These are phyloP conservation scores for Conopomorpha cramerella DNA, from an alignment of 1,140 invertebrate genomes.

Conservation along the genomic window DNA sequence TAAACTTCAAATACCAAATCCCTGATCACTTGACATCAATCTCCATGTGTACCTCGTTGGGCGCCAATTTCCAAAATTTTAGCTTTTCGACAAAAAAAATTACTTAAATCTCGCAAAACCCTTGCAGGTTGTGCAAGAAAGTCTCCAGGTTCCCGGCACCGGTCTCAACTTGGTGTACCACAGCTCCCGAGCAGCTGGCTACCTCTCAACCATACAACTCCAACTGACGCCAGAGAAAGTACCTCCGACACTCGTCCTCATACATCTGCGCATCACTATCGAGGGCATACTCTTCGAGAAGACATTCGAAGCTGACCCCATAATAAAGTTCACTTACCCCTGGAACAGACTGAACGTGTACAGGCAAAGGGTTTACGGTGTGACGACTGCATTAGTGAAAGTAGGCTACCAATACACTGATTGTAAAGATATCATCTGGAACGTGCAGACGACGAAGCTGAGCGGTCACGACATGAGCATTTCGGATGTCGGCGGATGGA, in stretches of 20 bases:
- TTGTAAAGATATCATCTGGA: slow-evolving; percentile 94
- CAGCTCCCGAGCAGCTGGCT: slow-evolving; percentile 88
- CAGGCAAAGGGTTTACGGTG: slow-evolving; percentile 90
- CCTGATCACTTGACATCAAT: too few species aligned
- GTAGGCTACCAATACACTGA: slow-evolving; percentile 95
- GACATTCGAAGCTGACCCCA: slow-evolving; percentile 92
- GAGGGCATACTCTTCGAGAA: slow-evolving; percentile 94
- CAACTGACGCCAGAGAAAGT: slow-evolving; percentile 88
- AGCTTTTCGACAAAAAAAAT: too few species aligned
- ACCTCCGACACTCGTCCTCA: slow-evolving; percentile 78
- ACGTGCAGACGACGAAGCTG: slow-evolving; percentile 91
- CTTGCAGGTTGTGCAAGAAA: slow-evolving; percentile 89
- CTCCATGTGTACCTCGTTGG: too few species aligned
- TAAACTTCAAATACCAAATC: too few species aligned
- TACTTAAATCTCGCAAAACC: too few species aligned
- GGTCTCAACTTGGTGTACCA: slow-evolving; percentile 94
- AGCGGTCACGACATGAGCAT: slow-evolving; percentile 96
- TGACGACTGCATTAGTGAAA: slow-evolving; percentile 89
- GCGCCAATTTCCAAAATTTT: too few species aligned
- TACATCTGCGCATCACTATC: slow-evolving; percentile 90
- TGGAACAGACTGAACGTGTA: slow-evolving; percentile 98
- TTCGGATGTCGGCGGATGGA: slow-evolving; percentile 95
- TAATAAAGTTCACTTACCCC: slow-evolving; percentile 94
- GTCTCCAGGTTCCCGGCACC: slow-evolving; percentile 89
- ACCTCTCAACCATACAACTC: slow-evolving; percentile 92